phyloP scores from a whole-genome alignment of 2,888 invertebrate species.

The Congeria kusceri region DNA sequence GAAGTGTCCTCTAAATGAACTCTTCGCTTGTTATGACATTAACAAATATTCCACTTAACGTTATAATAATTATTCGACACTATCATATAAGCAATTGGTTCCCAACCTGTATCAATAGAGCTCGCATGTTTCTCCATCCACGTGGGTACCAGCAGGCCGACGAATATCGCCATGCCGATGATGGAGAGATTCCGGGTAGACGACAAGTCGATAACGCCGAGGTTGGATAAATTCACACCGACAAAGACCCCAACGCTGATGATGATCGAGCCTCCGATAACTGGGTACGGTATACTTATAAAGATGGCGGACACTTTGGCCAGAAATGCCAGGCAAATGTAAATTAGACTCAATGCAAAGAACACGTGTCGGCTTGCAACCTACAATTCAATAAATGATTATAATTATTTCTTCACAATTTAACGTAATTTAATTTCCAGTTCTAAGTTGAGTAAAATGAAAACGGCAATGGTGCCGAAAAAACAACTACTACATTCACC shows the following conservation, averaged over 20 bases:
- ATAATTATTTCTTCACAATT: no score
- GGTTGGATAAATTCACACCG: conserved; percentile 56
- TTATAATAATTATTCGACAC: no score
- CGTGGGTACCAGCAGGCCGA: conserved; percentile 88
- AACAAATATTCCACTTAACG: no score
- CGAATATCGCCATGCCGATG: conserved; percentile 94
- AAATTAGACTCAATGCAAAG: conserved; percentile 42
- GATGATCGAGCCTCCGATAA: conserved; percentile 48
- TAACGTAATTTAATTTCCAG: no score
- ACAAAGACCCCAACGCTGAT: conserved; percentile 58
- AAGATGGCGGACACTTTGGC: conserved; percentile 54
- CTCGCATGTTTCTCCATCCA: conserved; percentile 66
- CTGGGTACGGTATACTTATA: conserved; percentile 58
- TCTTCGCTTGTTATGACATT: no score
- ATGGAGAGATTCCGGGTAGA: conserved; percentile 92
- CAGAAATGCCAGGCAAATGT: conserved; percentile 45
- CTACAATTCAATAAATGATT: conserved; percentile 7
- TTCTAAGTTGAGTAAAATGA: no score
- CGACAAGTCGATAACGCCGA: conserved; percentile 86
- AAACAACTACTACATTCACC: no score
- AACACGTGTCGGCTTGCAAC: conserved; percentile 58
- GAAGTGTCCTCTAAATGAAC: no score
- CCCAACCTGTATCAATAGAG: conserved; percentile 67
- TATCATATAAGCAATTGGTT: not conserved
- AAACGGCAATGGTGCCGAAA: no score